Evolutionary conservation across 2,113 vertebrate species (phyloP), one percentile per base, ranked within the genome.

Genomic region (Alaudala cheleensis): DNA sequence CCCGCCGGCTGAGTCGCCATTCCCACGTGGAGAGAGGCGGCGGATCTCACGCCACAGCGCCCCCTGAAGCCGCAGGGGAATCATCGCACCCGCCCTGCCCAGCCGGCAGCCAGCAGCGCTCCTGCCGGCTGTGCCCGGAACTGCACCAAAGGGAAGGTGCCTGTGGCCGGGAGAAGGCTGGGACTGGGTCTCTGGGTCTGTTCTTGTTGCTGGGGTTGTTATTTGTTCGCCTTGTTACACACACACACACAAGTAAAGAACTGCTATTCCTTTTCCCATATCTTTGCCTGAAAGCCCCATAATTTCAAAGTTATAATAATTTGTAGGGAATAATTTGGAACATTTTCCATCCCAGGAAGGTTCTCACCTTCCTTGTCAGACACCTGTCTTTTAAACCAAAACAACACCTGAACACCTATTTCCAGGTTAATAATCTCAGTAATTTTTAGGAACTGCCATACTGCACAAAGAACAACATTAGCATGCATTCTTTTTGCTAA

Each of bases 141-240:
- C 76, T 79, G 76, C 76, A n/a, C 5, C 18, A 1, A 9, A 25
- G 40, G 70, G 23, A 34, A 25, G 24, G 10, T 18, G 53, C 31
- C 40, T 53, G 39, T 31, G 6, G 51, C 40, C n/a, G 1, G 8
- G 31, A 11, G 13, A 26, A 44, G 39, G 23, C 65, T 6, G 23
- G 31, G 2, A 17, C 40, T 9, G 53, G 18, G 31, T 8, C 64
- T 56, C 51, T 26, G 51, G 4, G 5, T 12, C 29, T 42, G 69
- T 1, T 23, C 3, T 1, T 5, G 70, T 37, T 34, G 53, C 40
- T 7, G 9, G 15, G 6, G 24, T 3, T 28, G 40, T 6, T 2
- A 11, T 5, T 45, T 21, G 53, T 34, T 16, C 34, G 71, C 25
- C 53, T 3, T 1, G 6, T 7, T 54, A 11, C 5, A 24, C 39